phyloP scores from a whole-genome alignment of 2,113 vertebrate species.

The Columba janthina region DNA sequence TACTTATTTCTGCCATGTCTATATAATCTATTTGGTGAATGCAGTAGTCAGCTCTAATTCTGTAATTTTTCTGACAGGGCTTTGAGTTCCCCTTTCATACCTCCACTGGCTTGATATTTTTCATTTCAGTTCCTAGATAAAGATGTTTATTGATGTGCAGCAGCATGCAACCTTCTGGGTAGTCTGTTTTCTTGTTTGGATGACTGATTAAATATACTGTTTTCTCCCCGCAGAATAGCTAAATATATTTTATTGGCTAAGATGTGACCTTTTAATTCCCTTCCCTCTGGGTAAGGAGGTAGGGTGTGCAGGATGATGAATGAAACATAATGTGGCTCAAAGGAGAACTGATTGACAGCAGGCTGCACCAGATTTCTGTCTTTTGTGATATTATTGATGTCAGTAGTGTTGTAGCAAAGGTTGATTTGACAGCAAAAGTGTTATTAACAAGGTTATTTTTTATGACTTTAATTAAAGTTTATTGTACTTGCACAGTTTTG shows the following conservation, averaged over 20 bases:
- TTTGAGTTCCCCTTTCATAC: conserved; percentile 29
- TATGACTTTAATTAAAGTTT: neutral
- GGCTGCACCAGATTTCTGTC: neutral
- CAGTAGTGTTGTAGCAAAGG: neutral
- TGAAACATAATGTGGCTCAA: conserved; percentile 11
- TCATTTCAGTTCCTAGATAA: conserved; percentile 47
- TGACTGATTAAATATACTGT: conserved; percentile 39
- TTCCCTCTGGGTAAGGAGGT: conserved; percentile 22
- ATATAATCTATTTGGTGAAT: conserved; percentile 34
- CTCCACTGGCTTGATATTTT: conserved; percentile 46
- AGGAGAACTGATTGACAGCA: neutral
- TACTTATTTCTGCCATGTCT: conserved; percentile 23
- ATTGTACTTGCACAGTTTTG: neutral
- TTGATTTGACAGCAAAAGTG: neutral
- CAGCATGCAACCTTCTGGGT: neutral
- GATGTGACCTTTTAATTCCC: conserved; percentile 62
- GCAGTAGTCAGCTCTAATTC: conserved; percentile 46
- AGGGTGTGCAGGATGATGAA: conserved; percentile 9
- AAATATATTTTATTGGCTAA: conserved; percentile 48
- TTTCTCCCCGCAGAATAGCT: conserved; percentile 17
- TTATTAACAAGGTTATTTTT: neutral
- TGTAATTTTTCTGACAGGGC: conserved; percentile 43
- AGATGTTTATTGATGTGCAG: conserved; percentile 47
- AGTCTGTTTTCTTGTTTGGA: conserved; percentile 23
- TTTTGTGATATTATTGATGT: neutral